A percentile compares a stretch with the other conserved stretches of the same genome.
phyloP scores from a whole-genome alignment of 2,113 vertebrate species.

The Pseudonaja textilis region DNA sequence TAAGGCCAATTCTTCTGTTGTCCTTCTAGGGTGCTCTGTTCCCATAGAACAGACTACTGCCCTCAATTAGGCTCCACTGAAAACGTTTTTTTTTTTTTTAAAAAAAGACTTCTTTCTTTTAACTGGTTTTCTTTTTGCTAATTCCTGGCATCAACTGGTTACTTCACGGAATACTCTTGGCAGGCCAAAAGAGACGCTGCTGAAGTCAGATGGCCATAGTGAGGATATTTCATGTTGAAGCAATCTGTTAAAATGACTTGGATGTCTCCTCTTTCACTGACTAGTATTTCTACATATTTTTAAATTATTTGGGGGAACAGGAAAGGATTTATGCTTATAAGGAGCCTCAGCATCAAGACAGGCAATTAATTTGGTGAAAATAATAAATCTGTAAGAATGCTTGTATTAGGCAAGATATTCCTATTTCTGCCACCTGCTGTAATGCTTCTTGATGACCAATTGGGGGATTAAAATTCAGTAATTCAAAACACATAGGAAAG shows the following conservation, averaged over 20 bases:
- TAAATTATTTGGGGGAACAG: background rate
- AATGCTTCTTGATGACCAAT: background rate
- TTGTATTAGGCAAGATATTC: background rate
- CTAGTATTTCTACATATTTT: background rate
- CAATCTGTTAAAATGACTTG: background rate
- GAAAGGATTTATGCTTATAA: background rate
- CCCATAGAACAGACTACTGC: background rate
- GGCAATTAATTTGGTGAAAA: background rate
- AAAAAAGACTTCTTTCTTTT: background rate
- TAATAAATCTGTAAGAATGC: background rate
- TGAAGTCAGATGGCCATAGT: background rate
- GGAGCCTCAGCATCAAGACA: background rate
- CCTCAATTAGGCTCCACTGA: conserved; percentile 21
- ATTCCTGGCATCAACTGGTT: background rate
- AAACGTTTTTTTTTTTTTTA: background rate
- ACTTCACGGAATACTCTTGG: background rate
- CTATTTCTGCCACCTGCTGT: background rate
- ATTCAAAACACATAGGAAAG: background rate
- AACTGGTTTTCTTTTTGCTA: background rate
- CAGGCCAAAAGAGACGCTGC: background rate
- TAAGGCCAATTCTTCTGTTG: background rate
- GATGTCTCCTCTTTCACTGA: background rate
- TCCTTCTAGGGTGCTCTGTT: conserved; percentile 6
- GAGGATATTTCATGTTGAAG: background rate
- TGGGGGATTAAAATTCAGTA: background rate